Conservation (phyloP, 2,888 invertebrate genomes). For the Unio pictorum region DNA sequence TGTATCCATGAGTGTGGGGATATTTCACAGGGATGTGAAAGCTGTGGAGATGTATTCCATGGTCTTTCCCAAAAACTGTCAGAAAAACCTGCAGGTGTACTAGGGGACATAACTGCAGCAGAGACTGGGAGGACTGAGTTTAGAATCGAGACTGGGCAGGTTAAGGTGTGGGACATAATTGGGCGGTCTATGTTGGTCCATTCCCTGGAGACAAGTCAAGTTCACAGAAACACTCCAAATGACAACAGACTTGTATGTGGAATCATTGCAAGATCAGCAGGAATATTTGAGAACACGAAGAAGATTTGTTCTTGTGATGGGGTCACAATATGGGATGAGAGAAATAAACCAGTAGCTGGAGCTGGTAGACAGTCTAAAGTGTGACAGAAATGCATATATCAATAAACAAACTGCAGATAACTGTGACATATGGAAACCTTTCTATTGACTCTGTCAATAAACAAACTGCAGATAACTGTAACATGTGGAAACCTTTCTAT, state of each 20-base stretch:
- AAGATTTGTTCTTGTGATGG: conserved; percentile 93
- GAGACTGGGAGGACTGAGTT: conserved; percentile 80
- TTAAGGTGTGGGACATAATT: conserved; percentile 78
- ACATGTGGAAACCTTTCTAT: too few species aligned
- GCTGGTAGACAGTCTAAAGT: conserved; percentile 24
- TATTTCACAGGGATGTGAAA: conserved; percentile 78
- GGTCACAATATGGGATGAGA: conserved; percentile 90
- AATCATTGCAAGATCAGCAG: conserved; percentile 90
- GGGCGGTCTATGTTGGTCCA: conserved; percentile 82
- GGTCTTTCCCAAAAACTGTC: neutral
- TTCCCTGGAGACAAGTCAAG: conserved; percentile 23
- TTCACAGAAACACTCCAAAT: conserved; percentile 1
- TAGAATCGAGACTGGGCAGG: conserved; percentile 76
- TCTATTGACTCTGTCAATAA: too few species aligned
- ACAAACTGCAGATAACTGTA: too few species aligned
- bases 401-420: too few species aligned
- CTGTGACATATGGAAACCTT: too few species aligned
- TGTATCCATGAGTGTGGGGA: conserved; percentile 84
- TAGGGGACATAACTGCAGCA: conserved; percentile 79
- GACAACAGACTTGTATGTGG: conserved; percentile 83
- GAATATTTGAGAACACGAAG: conserved; percentile 86
- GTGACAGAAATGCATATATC: too few species aligned
- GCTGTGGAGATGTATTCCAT: conserved; percentile 57
- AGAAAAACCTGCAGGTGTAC: conserved; percentile 74
- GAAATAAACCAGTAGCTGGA: conserved; percentile 63